These are phyloP conservation scores for Lutraria rhynchaena DNA, from an alignment of 1,140 invertebrate species.

Conservation along the genomic window DNA sequence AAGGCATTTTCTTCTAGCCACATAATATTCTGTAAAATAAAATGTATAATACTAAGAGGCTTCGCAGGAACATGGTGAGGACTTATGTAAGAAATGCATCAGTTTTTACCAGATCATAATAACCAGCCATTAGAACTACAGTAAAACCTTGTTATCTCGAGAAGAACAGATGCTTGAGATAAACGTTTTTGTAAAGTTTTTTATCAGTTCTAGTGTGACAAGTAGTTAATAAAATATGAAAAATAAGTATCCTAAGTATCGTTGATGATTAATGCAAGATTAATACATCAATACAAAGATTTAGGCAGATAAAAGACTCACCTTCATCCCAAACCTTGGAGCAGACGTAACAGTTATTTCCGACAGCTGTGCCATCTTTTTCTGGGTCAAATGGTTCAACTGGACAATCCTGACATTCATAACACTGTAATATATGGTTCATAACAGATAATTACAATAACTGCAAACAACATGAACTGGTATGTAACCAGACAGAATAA, in stretches of 20 bases:
- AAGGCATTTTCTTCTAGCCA: constrained; percentile 38
- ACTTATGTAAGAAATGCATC: background rate
- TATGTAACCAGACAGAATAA: no score
- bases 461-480: no score
- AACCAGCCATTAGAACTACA: no score
- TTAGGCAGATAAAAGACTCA: background rate
- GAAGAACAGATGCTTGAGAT: no score
- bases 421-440: constrained; percentile 53
- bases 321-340: constrained; percentile 54
- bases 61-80: no score
- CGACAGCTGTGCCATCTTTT: constrained; percentile 42
- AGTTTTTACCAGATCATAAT: no score
- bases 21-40: constrained; percentile 44
- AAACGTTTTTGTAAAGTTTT: no score
- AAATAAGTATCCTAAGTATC: background rate
- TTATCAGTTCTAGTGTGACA: no score
- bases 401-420: constrained; percentile 48
- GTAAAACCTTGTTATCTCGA: no score
- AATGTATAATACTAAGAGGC: background rate
- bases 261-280: background rate
- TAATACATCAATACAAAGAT: background rate
- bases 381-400: constrained; percentile 54
- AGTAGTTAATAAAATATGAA: no score
- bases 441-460: no score
- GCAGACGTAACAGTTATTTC: constrained; percentile 36